Percentiles rank a stretch among this genome's conserved stretches.
These are phyloP conservation scores for Sorex maritimensis DNA, from an alignment of 2,797 vertebrate genomes.

Conservation along the genomic window DNA sequence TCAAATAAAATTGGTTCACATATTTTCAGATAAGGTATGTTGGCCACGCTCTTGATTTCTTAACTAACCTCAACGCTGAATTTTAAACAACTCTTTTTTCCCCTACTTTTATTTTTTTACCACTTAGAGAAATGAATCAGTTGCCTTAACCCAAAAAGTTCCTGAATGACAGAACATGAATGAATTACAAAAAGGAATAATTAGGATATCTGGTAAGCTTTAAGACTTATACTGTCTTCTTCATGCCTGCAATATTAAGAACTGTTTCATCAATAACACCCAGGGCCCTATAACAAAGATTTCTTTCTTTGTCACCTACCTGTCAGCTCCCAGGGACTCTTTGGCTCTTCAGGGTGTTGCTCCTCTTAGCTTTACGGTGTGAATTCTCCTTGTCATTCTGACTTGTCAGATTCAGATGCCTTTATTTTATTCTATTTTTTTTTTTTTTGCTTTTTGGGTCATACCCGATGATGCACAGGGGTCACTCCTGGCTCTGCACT, in stretches of 20 bases:
- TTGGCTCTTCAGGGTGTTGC: not conserved
- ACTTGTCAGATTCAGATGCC: too few species aligned
- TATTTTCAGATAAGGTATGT: constrained; percentile 45
- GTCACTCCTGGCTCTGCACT: too few species aligned
- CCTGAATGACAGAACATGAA: constrained; percentile 41
- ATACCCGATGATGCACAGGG: too few species aligned
- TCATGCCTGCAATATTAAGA: not conserved
- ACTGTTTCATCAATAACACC: not conserved
- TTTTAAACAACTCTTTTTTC: not conserved
- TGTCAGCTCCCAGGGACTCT: not conserved
- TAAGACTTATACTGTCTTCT: not conserved
- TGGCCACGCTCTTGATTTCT: not conserved
- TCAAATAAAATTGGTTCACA: constrained; percentile 25
- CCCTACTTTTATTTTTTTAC: constrained; percentile 25
- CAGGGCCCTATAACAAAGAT: not conserved
- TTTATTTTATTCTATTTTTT: not conserved
- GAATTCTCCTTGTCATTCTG: not conserved
- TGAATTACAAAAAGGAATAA: not conserved
- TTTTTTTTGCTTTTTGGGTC: too few species aligned
- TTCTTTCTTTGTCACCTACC: not conserved
- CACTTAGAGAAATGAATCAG: constrained; percentile 17
- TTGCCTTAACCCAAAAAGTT: not conserved
- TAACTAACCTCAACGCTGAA: constrained; percentile 29
- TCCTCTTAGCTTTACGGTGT: not conserved
- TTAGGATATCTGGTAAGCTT: not conserved